phyloP scores from a whole-genome alignment of 2,113 vertebrate species.

The Sinocyclocheilus maitianheensis region DNA sequence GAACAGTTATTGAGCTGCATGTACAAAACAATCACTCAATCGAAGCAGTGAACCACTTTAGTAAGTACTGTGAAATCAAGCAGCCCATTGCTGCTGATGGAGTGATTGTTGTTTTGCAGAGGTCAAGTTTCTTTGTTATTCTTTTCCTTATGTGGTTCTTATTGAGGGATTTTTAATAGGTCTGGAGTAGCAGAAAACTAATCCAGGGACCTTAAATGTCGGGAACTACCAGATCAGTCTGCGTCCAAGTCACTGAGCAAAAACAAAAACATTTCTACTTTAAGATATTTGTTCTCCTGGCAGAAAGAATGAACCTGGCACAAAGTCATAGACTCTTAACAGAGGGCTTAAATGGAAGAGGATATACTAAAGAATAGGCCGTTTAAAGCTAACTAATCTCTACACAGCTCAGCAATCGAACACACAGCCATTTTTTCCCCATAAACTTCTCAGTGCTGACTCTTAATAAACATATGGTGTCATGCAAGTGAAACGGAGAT shows the following conservation, averaged over 20 bases:
- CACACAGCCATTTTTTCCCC: background rate
- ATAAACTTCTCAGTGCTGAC: constrained; percentile 18
- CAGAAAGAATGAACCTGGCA: constrained; percentile 34
- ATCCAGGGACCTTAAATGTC: too few species aligned
- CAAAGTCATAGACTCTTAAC: constrained; percentile 15
- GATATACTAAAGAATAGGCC: constrained; percentile 20
- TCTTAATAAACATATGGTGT: background rate
- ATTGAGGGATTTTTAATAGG: constrained; percentile 51
- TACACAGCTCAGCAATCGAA: constrained; percentile 33
- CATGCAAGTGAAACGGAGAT: background rate
- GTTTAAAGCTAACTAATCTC: constrained; percentile 35
- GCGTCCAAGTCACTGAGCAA: too few species aligned
- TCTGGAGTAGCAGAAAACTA: constrained; percentile 53
- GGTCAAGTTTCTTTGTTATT: constrained; percentile 54
- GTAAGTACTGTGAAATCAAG: constrained; percentile 6
- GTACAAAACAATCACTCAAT: background rate
- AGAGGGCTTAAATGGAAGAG: constrained; percentile 4
- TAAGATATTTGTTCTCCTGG: too few species aligned
- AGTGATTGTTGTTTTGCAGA: constrained; percentile 63
- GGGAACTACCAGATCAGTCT: too few species aligned
- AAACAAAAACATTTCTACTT: too few species aligned
- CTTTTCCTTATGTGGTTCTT: constrained; percentile 44
- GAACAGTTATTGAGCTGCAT: background rate
- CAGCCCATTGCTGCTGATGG: background rate
- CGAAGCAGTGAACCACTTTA: background rate